Base-by-base conservation (phyloP, 2,888 invertebrate genomes). In the Boloria selene region DNA sequence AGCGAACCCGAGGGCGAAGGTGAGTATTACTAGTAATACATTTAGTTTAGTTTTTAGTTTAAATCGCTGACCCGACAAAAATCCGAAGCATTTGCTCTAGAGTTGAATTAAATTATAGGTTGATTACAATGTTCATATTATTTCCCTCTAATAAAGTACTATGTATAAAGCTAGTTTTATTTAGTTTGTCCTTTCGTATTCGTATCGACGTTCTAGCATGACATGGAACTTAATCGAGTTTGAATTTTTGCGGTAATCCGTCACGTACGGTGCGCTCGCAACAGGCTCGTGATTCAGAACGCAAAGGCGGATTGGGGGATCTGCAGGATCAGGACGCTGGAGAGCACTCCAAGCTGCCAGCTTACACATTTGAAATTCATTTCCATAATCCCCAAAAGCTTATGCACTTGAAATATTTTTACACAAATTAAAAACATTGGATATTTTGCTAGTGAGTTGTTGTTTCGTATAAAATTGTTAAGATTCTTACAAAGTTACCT, bases 301-400 rank as follows among this genome's bases (percentile, higher is more conserved):
- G 44, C 31, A 58, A 44, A 31, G 26, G 16, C 45, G 58, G 58
- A 58, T 58, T 47, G 26, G 13, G n/a, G 22, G 58, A 26, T 58
- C 58, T n/a, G 16, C 4, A n/a, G 26, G 58, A 47, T 58, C 47
- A 16, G 47, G 26, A 26, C 10, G 58, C 26, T 16, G 47, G 10
- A 56, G 0, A 14, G 45, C 45, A 22, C 3, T 5, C 6, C 7
- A 6, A 16, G n/a, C 58, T 16, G 3, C 13, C 26, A 13, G n/a
- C 45, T 47, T n/a, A 1, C 26, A 10, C 13, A 16, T 26, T 58
- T 47, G 16, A 0, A 18, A 14, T 42, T 42, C 14, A 55, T 38
- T 38, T 10, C 0, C 13, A 22, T 4, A 22, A 50, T 51, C 17
- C 10, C 31, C 31, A 38, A 38, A 38, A 38, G 31, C 31, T 38